Evolutionary conservation across 2,113 vertebrate genomes (phyloP), one percentile per base, ranked within the genome.

Genomic region (Campylomormyrus tamandua): DNA sequence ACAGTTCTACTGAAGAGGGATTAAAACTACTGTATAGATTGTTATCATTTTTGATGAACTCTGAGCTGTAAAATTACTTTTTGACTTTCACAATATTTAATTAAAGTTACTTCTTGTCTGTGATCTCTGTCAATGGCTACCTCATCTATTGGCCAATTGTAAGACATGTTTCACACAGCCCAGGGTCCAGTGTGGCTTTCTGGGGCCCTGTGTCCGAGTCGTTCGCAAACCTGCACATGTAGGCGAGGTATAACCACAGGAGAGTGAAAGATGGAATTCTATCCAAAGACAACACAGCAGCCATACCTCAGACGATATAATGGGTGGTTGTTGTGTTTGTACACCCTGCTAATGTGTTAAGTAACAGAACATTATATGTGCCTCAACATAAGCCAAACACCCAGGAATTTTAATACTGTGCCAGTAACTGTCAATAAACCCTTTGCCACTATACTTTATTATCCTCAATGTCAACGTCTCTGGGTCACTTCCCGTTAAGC

Each of bases 41-140:
- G 97, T 98, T 98, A 98, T 98, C 97, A 97, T 98, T 98, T 98
- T 97, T 97, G 97, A 97, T 98, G 97, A 98, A 97, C 96, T 96
- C 95, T 97, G 97, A 98, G 96, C 97, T 99, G 98, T 98, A 99
- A 98, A 97, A 95, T 95, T 98, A 98, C 96, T 98, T 99, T 99
- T 98, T 96, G 97, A 98, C 96, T 98, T 98, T 97, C 97, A 99
- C 97, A 96, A 97, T 98, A 98, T 98, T 98, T 97, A 99, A 99
- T 98, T 98, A 99, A 99, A 99, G 97, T 98, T 98, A 97, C 97
- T 97, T 98, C 97, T 97, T 98, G 98, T 98, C 98, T 98, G 98
- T 99, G 98, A 95, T 91, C 88, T 91, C 24, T 92, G 93, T 93
- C 88, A 5, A 35, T 84, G 87, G 56, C 92, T 88, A 56, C 89